Base-by-base conservation (phyloP, 1,140 invertebrate genomes). In the Plutomurus gul region DNA sequence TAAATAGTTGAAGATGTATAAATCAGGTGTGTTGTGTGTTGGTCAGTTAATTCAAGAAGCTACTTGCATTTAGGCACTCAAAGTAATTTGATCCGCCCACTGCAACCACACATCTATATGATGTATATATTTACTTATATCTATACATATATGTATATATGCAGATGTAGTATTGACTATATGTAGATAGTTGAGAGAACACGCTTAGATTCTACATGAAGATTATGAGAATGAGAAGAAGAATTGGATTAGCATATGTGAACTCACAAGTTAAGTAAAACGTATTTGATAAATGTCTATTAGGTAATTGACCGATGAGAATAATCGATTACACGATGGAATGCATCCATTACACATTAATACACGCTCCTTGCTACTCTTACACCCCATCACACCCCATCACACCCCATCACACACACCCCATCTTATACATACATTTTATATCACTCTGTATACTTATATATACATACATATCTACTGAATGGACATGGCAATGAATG, bases 31-130 rank as follows among this genome's bases (percentile, higher is more conserved):
- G 39, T 43, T 2, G 2, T 43, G 39, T 36, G 16, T 16, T 30
- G 39, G 37, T 72, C 70, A 72, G 75, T 76, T 76, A 76, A 76
- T 76, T 76, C 75, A 76, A 76, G 75, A 56, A 76, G 75, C 75
- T 65, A 47, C 72, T 74, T 74, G 43, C 40, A 74, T 74, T 74
- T 74, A 47, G 71, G 71, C 40, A 46, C 71, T 73, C 65, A 75
- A 46, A 75, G 74, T 75, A 75, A 75, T 75, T 75, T 75, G 74
- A 75, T 75, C 36, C 75, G 49, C 75, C 49, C 49, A 60, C 75
- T 60, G 13, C 75, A 60, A 25, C 47, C 8, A 40, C 18, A 40
- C 39, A 71, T 13, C 51, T 6, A 47, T 47, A 11, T 47, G 37
- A 27, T 25, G 10, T 56, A 56, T 25, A 56, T 13, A 0, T 13